A percentile compares a stretch with the other conserved stretches of the same genome.
phyloP scores from a whole-genome alignment of 2,797 vertebrate genomes.

The Melanotaenia boesemani region DNA sequence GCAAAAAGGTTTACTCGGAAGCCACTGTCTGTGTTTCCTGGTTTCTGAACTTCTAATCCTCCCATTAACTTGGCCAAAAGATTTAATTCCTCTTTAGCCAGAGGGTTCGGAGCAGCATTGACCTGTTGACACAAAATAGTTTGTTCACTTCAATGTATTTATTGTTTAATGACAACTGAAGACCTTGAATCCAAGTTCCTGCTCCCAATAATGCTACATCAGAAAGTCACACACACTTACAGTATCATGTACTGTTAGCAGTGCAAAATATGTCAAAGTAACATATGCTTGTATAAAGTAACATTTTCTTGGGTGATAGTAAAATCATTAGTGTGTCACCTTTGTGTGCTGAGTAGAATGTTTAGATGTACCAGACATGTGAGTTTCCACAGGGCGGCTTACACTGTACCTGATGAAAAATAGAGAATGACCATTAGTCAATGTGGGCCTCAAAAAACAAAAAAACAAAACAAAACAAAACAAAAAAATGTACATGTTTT shows the following conservation, averaged over 20 bases:
- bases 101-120: conserved; percentile 88
- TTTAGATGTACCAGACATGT: conserved; percentile 89
- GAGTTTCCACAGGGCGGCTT: conserved; percentile 93
- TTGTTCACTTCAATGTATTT: conserved; percentile 13
- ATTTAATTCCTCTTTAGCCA: conserved; percentile 98
- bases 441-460: neutral
- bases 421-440: conserved; percentile 3
- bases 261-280: neutral
- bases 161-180: neutral
- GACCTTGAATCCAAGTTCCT: neutral
- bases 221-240: neutral
- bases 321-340: conserved; percentile 77
- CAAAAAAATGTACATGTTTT: neutral
- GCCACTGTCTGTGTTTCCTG: conserved; percentile 82
- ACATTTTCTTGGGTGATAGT: neutral
- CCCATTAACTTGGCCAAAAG: conserved; percentile 94
- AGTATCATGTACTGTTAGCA: neutral
- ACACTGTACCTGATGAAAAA: conserved; percentile 89
- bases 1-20: conserved; percentile 95
- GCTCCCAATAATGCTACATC: neutral
- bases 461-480: neutral
- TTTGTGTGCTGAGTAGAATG: conserved; percentile 86
- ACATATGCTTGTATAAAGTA: neutral
- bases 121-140: conserved; percentile 80
- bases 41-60: conserved; percentile 88